Base-by-base conservation (phyloP, 2,888 invertebrate genomes). In the Exocentrus adspersus region DNA sequence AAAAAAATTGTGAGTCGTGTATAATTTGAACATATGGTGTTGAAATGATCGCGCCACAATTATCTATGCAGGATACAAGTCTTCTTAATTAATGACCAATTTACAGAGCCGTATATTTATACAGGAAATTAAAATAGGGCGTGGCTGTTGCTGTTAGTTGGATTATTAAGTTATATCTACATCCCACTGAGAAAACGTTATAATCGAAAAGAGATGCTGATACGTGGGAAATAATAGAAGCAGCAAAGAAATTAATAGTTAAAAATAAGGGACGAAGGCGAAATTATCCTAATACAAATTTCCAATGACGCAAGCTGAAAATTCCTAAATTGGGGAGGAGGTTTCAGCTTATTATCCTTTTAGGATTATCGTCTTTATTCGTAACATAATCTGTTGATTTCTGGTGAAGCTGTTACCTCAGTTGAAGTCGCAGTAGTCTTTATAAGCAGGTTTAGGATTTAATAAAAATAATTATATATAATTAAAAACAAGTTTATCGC, bases 1-100 rank as follows among this genome's bases (percentile, higher is more conserved):
- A 37, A 37, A 37, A 37, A 37, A 37, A 37, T 37, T 37, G 37
- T 37, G 14, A 37, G 12, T 14, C 12, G n/a, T 37, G 37, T n/a
- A n/a, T n/a, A 37, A 37, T 37, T 37, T 37, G 37, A 37, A 37
- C 37, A 37, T 37, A 37, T 37, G 37, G 37, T 37, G 37, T n/a
- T 37, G 14, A 37, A 37, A 37, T n/a, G 37, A 37, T 37, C 1
- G 12, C 37, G 12, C 37, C 1, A n/a, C 14, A n/a, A 37, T 37
- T 37, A 37, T 37, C 10, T 37, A n/a, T 37, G 37, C n/a, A 37
- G 12, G 37, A 37, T 37, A 37, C n/a, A 37, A 37, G 12, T 37
- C 14, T 37, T 37, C 37, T 37, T 37, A 37, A 37, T 37, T 37
- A 37, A 37, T 14, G 6, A 12, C 37, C 37, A 37, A 37, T 37